Percentiles rank a stretch among this genome's conserved stretches.
Conservation (phyloP, 2,888 invertebrate species). For the Dynastes maya region DNA sequence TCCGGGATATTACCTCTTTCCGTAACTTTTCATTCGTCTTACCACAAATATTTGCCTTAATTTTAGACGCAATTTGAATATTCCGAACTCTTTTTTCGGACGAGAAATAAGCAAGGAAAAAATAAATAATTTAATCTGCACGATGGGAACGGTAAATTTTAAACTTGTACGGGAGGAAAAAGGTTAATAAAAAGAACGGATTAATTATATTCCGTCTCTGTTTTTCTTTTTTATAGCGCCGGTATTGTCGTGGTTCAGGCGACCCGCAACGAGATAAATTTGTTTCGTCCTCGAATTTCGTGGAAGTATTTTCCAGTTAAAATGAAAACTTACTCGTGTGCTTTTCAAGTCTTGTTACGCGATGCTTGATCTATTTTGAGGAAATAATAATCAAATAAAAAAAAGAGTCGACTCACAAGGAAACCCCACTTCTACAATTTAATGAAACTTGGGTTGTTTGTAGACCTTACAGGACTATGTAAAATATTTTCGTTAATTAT, state of each 20-base stretch:
- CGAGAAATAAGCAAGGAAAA: constrained; percentile 26
- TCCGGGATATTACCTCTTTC: constrained; percentile 12
- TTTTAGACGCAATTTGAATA: constrained; percentile 42
- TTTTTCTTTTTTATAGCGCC: constrained; percentile 20
- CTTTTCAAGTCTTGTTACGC: neutral
- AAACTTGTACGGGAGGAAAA: constrained; percentile 30
- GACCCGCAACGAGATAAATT: constrained; percentile 34
- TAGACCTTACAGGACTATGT: no score
- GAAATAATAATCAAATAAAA: no score
- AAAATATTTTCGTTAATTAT: no score
- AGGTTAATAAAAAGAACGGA: constrained; percentile 42
- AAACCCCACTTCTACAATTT: no score
- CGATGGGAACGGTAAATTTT: constrained; percentile 36
- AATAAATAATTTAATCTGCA: constrained; percentile 38
- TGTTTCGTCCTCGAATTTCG: constrained; percentile 17
- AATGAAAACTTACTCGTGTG: constrained; percentile 14
- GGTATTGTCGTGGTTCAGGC: constrained; percentile 24
- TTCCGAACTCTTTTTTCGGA: constrained; percentile 19
- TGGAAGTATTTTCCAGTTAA: constrained; percentile 29
- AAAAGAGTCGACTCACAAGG: no score
- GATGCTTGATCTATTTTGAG: no score
- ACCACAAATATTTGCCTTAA: constrained; percentile 38
- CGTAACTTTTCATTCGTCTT: neutral
- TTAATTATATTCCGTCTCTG: constrained; percentile 42
- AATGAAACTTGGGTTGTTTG: no score